Evolutionary conservation across 2,888 invertebrate species (phyloP), one percentile per base, ranked within the genome.

Genomic region (Hofmannophila pseudospretella): DNA sequence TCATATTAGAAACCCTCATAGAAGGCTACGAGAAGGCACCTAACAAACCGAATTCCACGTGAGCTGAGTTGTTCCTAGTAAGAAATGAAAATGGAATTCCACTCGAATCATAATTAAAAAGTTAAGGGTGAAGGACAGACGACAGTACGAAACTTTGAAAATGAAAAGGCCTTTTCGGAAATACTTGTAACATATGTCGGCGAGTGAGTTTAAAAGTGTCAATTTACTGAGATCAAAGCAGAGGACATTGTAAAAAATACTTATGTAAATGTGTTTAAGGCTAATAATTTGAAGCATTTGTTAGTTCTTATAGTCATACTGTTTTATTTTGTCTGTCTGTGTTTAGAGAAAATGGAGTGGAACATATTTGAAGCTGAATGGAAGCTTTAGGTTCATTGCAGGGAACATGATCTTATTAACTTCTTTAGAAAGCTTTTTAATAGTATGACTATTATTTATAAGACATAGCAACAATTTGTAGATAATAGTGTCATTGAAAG

Each of bases 1-100:
- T 96, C 75, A 96, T 97, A 54, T 90, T 97, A 69, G 92, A 95
- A 74, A 95, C 95, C 11, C 88, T 96, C 56, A 89, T 95, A 52
- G 91, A 92, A 54, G 96, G 96, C 37, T 96, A 88, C 77, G 92
- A 94, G 57, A 79, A 77, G 36, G 79, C 73, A 16, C 79, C 75
- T 23, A 73, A 63, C 44, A 68, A 63, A 34, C 45, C 64, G 0
- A 66, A 65, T 38, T 56, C 64, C 2, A 73, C 78, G 76, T 78
- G 73, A 73, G 63, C 66, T 30, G 4, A 48, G 42, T 16, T 3
- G 7, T 7, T 16, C 13, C 7, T 3, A 16, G 8, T 25, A 32
- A 33, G n/a, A 35, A 38, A 34, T 16, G 5, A 3, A 4, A 16
- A 16, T 16, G 13, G 7, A 4, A 30, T 16, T 38, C 34, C 25